Evolutionary conservation across 1,140 invertebrate genomes (phyloP), one percentile per base, ranked within the genome.

Genomic region (Brachionus rotundiformis): DNA sequence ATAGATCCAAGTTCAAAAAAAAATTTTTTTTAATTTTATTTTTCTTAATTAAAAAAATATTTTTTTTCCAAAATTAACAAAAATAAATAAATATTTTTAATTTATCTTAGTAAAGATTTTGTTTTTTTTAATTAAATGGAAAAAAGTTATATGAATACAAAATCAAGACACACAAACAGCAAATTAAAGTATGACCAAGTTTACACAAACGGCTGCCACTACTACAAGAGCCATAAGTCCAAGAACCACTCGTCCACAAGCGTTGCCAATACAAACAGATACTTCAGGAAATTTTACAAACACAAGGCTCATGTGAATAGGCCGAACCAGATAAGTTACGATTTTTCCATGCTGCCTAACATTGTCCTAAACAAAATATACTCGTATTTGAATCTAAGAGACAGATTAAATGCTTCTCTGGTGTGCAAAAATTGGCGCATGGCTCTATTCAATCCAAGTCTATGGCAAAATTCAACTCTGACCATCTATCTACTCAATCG

Each of bases 101-200:
- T 71, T 71, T 39, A 36, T 36, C 33, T 39, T 71, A 19, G 19
- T 36, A 16, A 71, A 36, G 29, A 71, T 71, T 71, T 71, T 71
- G 65, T 36, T 44, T 73, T 71, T 73, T 73, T 73, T 44, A 23
- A 23, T 19, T 73, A 73, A 73, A 73, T 73, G 68, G 68, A 73
- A 73, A 73, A 73, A 73, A 73, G 41, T 44, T 73, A 41, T 39
- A 29, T 63, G 29, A 63, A 68, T 41, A 68, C 63, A 33, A 68
- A 68, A 36, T 19, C 63, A 31, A 68, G 63, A 68, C 63, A 68
- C n/a, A 68, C 63, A n/a, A 25, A 63, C n/a, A 54, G 36, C 27
- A 68, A 68, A 68, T 68, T 19, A 11, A 33, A 54, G 8, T 54
- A 54, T 54, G 47, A 54, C 47, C 47, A 54, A 7, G 47, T 7